Percentiles rank a stretch among this genome's conserved stretches.
phyloP scores from a whole-genome alignment of 2,113 vertebrate genomes.

The Anhinga rufa region DNA sequence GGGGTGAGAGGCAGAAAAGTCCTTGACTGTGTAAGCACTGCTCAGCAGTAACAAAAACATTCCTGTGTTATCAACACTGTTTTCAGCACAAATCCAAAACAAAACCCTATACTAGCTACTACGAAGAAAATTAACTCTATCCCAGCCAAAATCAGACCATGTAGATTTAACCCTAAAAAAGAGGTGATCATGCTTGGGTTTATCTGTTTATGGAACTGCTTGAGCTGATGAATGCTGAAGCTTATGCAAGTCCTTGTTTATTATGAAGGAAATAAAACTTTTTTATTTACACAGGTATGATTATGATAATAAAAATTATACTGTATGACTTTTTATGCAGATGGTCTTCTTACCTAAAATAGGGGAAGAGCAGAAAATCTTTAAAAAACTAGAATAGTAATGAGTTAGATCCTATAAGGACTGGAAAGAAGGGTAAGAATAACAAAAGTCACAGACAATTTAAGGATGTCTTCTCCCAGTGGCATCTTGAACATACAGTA shows the following conservation, averaged over 20 bases:
- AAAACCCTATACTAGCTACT: too few species aligned
- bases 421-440: not conserved
- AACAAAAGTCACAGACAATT: not conserved
- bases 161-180: not conserved
- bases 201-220: not conserved
- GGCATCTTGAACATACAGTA: not conserved
- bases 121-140: too few species aligned
- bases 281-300: not conserved
- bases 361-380: not conserved
- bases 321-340: not conserved
- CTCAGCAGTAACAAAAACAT: too few species aligned
- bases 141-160: not conserved
- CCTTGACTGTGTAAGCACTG: too few species aligned
- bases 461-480: not conserved
- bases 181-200: not conserved
- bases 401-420: not conserved
- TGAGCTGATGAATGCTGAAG: not conserved
- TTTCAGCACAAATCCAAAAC: too few species aligned
- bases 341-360: not conserved
- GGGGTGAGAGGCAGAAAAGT: too few species aligned
- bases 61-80: too few species aligned
- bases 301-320: not conserved
- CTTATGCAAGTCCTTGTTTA: not conserved
- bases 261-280: not conserved
- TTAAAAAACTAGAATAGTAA: not conserved